phyloP scores from a whole-genome alignment of 2,797 vertebrate genomes.

The Thaleichthys pacificus region DNA sequence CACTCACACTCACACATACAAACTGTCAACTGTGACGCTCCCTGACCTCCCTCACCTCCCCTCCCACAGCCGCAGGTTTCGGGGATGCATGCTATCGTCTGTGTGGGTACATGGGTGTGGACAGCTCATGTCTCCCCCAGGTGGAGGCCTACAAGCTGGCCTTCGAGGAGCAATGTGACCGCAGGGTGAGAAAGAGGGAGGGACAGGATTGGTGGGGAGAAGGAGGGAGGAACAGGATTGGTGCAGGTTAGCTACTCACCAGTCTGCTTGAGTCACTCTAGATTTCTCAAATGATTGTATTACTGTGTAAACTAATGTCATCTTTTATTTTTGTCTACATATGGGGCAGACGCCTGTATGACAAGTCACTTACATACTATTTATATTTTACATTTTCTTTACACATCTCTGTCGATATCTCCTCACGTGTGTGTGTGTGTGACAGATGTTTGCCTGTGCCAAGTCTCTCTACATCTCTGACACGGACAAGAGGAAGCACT shows the following conservation, averaged over 20 bases:
- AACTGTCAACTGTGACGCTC: too few relatives aligned
- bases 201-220: conserved; percentile 45
- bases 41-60: too few relatives aligned
- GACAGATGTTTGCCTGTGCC: conserved; percentile 87
- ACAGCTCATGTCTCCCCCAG: conserved; percentile 80
- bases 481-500: conserved; percentile 93
- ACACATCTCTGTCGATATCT: too few relatives aligned
- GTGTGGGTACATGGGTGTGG: conserved; percentile 91
- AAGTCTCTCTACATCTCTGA: conserved; percentile 95
- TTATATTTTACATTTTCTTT: too few relatives aligned
- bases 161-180: conserved; percentile 85
- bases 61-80: conserved; percentile 63
- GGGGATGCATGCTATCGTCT: conserved; percentile 72
- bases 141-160: conserved; percentile 84
- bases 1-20: too few relatives aligned
- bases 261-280: conserved; percentile 30
- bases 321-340: too few relatives aligned
- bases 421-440: neutral
- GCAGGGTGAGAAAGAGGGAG: conserved; percentile 73
- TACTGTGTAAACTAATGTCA: neutral
- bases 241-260: neutral
- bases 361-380: too few relatives aligned
- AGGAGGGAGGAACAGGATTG: neutral
- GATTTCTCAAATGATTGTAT: conserved; percentile 27
- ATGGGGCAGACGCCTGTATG: too few relatives aligned